These are phyloP conservation scores for Ahaetulla prasina DNA, from an alignment of 2,113 vertebrate species.

Conservation along the genomic window DNA sequence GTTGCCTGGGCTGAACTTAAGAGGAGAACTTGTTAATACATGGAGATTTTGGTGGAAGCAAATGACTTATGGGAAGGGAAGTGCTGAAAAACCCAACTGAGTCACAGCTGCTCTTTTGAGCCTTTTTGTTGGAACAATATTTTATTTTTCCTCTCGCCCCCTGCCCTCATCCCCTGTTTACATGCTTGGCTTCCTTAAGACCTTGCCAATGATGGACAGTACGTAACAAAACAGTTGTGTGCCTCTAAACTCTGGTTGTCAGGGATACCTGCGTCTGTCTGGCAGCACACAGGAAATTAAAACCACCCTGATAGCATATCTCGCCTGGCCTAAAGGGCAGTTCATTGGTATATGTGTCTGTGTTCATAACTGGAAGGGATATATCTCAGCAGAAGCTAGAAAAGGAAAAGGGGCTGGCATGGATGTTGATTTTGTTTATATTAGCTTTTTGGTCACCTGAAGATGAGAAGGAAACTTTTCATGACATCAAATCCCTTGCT, in stretches of 20 bases:
- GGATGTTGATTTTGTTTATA: background rate
- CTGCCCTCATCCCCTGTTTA: background rate
- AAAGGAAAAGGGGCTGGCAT: constrained; percentile 37
- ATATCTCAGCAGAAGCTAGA: constrained; percentile 55
- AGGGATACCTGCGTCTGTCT: constrained; percentile 71
- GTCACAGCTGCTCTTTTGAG: background rate
- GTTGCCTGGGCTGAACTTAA: background rate
- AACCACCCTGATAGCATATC: constrained; percentile 56
- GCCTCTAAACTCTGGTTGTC: constrained; percentile 63
- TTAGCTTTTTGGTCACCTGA: background rate
- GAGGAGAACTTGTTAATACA: background rate
- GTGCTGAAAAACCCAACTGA: background rate
- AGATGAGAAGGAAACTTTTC: background rate
- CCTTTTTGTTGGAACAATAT: background rate
- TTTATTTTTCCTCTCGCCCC: background rate
- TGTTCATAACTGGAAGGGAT: background rate
- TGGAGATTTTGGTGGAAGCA: background rate
- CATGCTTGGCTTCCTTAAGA: background rate
- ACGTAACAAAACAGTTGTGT: constrained; percentile 7
- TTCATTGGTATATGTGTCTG: background rate
- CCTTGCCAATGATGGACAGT: background rate
- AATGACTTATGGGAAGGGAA: background rate
- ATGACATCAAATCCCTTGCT: background rate
- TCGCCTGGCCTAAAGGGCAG: constrained; percentile 64
- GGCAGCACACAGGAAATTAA: constrained; percentile 81